A percentile compares a stretch with the other conserved stretches of the same genome.
Conservation (phyloP, 2,113 vertebrate species). For the Neotoma lepida region DNA sequence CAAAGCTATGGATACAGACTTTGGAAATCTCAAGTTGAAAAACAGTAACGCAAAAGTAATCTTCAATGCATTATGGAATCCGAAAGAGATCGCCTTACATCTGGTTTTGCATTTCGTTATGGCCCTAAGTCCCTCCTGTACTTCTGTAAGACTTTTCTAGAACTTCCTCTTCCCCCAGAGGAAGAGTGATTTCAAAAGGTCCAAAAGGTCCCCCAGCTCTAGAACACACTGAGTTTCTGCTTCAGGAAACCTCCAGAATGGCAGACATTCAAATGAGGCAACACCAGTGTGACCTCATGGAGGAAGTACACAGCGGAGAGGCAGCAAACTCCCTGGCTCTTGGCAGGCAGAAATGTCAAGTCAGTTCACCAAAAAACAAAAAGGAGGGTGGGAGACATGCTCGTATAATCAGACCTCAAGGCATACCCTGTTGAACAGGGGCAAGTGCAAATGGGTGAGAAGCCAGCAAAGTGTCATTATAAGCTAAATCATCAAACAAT, state of each 20-base stretch:
- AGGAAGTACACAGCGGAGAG: not conserved
- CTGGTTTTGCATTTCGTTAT: not conserved
- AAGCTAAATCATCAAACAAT: constrained; percentile 53
- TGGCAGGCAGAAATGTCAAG: constrained; percentile 53
- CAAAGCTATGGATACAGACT: constrained; percentile 3
- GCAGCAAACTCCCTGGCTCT: not conserved
- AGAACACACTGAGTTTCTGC: not conserved
- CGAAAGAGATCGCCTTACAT: not conserved
- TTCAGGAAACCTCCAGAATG: not conserved
- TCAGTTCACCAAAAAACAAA: constrained; percentile 19
- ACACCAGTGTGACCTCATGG: not conserved
- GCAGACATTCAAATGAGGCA: not conserved
- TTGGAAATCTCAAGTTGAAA: constrained; percentile 26
- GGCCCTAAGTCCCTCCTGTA: not conserved
- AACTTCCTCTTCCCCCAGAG: not conserved
- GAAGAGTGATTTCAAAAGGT: not conserved
- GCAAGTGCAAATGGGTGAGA: not conserved
- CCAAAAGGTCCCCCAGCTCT: not conserved
- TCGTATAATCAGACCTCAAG: not conserved
- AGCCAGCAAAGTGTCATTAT: constrained; percentile 13
- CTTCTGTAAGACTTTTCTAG: not conserved
- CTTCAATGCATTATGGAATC: not conserved
- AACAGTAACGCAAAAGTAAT: constrained; percentile 17
- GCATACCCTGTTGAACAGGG: not conserved
- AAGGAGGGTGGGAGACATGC: not conserved